These are phyloP conservation scores for Pogonocichla stellata DNA, from an alignment of 2,113 vertebrate species.

Conservation along the genomic window DNA sequence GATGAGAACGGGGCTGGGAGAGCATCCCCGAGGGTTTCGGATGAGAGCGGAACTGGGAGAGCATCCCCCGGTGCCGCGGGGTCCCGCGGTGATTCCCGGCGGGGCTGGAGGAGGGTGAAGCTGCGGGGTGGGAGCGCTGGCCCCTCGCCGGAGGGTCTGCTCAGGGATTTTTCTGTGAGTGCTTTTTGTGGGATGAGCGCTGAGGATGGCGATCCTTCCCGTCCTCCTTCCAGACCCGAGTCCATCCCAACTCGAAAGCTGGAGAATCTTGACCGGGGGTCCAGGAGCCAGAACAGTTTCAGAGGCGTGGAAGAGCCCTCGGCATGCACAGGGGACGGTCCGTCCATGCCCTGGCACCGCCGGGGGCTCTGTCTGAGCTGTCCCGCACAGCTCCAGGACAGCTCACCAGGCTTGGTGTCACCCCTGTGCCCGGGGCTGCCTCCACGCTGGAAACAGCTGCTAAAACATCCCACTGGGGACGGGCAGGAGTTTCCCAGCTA, in stretches of 20 bases:
- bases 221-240: neutral
- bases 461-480: accelerated
- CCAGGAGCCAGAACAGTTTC: accelerated
- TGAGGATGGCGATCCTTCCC: accelerated
- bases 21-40: no score
- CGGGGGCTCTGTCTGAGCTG: neutral
- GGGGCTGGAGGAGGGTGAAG: neutral
- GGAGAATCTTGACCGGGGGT: neutral
- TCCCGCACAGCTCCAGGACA: accelerated
- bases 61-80: neutral
- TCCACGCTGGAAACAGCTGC: accelerated
- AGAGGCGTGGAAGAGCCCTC: accelerated
- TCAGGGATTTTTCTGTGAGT: accelerated
- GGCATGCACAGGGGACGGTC: accelerated
- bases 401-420: neutral
- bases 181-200: accelerated
- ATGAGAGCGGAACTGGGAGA: no score
- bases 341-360: accelerated
- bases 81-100: neutral
- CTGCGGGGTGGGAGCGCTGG: neutral
- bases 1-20: no score
- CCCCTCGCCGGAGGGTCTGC: neutral
- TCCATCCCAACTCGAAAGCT: neutral
- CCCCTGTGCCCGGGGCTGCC: neutral
- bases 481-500: neutral